A percentile compares a stretch with the other conserved stretches of the same genome.
These are phyloP conservation scores for Callochromis pleurospilus DNA, from an alignment of 2,113 vertebrate genomes.

Conservation along the genomic window DNA sequence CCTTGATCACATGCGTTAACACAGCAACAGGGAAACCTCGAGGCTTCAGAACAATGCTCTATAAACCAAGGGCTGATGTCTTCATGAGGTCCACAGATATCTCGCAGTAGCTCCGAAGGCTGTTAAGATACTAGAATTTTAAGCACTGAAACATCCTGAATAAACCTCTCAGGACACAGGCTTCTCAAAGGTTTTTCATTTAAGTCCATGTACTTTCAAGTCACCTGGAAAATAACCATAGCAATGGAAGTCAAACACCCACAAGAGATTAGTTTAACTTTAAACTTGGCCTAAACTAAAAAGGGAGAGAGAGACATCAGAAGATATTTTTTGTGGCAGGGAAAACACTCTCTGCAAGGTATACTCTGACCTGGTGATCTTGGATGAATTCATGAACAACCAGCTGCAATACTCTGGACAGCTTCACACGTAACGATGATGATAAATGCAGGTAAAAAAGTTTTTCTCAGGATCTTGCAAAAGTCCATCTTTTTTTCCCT, in stretches of 20 bases:
- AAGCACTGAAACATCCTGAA: background rate
- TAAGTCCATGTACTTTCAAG: background rate
- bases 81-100: background rate
- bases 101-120: background rate
- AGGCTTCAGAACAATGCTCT: background rate
- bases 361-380: background rate
- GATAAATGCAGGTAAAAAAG: background rate
- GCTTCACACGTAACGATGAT: background rate
- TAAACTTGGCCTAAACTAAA: background rate
- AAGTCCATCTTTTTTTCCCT: accelerated
- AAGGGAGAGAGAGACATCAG: background rate
- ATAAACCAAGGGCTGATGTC: background rate
- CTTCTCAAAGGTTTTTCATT: background rate
- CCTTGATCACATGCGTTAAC: background rate
- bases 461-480: background rate
- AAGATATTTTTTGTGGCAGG: background rate
- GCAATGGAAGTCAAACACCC: background rate
- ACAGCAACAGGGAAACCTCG: background rate
- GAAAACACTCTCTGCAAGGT: background rate
- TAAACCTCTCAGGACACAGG: background rate
- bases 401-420: background rate
- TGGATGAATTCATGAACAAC: background rate
- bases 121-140: background rate
- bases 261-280: background rate
- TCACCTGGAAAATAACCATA: background rate